phyloP scores from a whole-genome alignment of 2,113 vertebrate genomes.

The Nycticebus coucang region DNA sequence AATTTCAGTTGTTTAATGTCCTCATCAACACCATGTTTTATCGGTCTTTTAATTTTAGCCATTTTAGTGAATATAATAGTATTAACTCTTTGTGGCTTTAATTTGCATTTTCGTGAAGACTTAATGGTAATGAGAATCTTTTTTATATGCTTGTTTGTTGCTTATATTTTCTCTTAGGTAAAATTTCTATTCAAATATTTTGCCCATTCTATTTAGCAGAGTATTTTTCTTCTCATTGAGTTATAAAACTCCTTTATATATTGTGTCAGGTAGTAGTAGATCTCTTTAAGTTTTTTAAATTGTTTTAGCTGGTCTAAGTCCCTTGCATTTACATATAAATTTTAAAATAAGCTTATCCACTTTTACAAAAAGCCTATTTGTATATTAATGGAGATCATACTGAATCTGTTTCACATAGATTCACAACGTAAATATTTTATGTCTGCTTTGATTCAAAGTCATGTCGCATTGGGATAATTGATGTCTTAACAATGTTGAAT shows the following conservation, averaged over 20 bases:
- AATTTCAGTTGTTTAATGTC: conserved; percentile 7
- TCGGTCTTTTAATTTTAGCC: conserved; percentile 16
- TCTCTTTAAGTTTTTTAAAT: not conserved
- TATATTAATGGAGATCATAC: conserved; percentile 17
- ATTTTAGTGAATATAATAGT: not conserved
- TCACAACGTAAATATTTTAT: not conserved
- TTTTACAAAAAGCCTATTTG: not conserved
- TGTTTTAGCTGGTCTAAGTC: not conserved
- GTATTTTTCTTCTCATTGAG: not conserved
- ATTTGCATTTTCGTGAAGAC: not conserved
- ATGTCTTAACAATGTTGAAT: not conserved
- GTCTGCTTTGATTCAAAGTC: not conserved
- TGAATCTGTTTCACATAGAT: not conserved
- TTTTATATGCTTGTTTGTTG: not conserved
- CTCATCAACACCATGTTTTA: not conserved
- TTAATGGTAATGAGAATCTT: not conserved
- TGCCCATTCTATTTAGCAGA: not conserved
- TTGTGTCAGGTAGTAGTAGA: not conserved
- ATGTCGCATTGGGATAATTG: not conserved
- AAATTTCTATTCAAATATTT: not conserved
- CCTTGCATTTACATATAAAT: conserved; percentile 40
- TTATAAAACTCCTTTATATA: not conserved
- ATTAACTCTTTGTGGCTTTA: not conserved
- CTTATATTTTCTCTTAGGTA: not conserved
- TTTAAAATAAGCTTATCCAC: conserved; percentile 8